These are phyloP conservation scores for Otolemur crassicaudatus DNA, from an alignment of 2,797 vertebrate genomes.

Conservation along the genomic window DNA sequence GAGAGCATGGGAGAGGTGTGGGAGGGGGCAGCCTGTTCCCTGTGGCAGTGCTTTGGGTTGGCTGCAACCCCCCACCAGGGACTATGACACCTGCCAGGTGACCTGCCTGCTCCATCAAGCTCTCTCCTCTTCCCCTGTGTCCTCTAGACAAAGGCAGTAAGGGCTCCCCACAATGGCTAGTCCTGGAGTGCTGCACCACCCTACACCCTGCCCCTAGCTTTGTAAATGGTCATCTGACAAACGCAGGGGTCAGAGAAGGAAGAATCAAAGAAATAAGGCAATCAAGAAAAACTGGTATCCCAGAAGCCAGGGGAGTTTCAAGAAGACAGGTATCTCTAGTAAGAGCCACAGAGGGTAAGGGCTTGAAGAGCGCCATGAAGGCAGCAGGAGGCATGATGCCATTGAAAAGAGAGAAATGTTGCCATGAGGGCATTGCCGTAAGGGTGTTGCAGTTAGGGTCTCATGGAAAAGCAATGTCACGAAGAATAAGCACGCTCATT, in stretches of 20 bases:
- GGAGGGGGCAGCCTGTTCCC: background rate
- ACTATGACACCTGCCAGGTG: background rate
- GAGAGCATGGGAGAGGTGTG: background rate
- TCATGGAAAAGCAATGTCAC: no score
- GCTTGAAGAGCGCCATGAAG: fast-evolving
- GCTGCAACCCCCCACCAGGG: background rate
- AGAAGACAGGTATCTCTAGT: background rate
- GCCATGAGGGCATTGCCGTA: no score
- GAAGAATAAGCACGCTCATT: no score
- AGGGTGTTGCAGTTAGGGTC: no score
- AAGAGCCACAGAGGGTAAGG: background rate
- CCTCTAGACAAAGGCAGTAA: background rate
- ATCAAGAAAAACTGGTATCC: background rate
- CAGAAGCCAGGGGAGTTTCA: background rate
- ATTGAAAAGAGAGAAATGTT: background rate
- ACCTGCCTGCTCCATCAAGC: no score
- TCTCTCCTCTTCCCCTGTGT: background rate
- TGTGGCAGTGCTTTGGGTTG: no score
- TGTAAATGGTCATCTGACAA: background rate
- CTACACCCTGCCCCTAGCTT: background rate
- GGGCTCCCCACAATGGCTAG: background rate
- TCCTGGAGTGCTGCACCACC: background rate
- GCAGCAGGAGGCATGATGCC: background rate
- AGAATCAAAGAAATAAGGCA: background rate
- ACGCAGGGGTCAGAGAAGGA: background rate